Conservation (phyloP, 1,140 invertebrate genomes). For the Bombus polaris region DNA sequence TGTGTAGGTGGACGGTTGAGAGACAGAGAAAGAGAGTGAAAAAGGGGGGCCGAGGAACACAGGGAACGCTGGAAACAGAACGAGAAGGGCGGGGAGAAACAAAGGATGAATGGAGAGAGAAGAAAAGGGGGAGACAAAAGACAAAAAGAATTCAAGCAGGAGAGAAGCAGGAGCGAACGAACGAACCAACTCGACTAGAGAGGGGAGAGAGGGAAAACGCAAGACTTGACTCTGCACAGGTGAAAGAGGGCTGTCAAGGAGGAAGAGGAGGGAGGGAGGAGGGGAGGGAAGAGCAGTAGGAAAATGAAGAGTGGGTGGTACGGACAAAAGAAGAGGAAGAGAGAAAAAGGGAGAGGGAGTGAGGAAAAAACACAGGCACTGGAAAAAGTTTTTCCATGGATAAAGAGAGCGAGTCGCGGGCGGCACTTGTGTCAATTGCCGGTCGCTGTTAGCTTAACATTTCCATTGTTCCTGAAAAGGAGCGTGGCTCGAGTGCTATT, state of each 20-base stretch:
- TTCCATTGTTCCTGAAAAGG: constrained; percentile 70
- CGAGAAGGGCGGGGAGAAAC: neutral
- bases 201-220: constrained; percentile 1
- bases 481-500: constrained; percentile 71
- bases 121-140: constrained; percentile 36
- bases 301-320: constrained; percentile 11
- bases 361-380: constrained; percentile 50
- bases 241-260: constrained; percentile 6
- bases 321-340: neutral
- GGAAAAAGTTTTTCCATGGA: constrained; percentile 66
- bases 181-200: neutral
- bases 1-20: constrained; percentile 8
- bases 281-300: neutral
- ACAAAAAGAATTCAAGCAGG: constrained; percentile 28
- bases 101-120: constrained; percentile 21
- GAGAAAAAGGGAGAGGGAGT: constrained; percentile 5
- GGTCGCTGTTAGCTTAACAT: constrained; percentile 71
- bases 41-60: constrained; percentile 30
- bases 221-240: constrained; percentile 14
- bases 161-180: constrained; percentile 12
- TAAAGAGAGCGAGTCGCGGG: constrained; percentile 71
- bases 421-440: constrained; percentile 72
- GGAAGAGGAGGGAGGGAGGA: neutral
- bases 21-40: neutral
- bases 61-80: constrained; percentile 32